Evolutionary conservation across 2,888 invertebrate genomes (phyloP), one percentile per base, ranked within the genome.

Genomic region (Temnothorax ravouxi): DNA sequence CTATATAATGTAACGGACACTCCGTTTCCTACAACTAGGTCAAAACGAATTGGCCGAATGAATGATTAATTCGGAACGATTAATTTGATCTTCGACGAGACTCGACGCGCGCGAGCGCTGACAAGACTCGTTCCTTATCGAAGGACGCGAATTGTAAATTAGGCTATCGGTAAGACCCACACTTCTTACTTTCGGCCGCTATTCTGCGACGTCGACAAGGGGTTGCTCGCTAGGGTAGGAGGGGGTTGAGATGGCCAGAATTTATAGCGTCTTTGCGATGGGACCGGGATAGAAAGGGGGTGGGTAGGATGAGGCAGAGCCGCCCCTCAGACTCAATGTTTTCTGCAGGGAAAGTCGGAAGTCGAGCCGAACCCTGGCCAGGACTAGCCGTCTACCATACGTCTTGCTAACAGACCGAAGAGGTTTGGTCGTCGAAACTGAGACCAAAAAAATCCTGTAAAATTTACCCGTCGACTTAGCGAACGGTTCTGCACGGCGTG

Each of bases 271-370:
- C 94, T 93, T 93, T 92, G 91, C 89, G 91, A 89, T 87, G 84
- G 88, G 88, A 59, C 34, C 86, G 90, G 90, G 87, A 88, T 75
- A 62, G 75, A 75, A 88, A 41, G 15, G n/a, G 25, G 61, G 59
- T 5, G 41, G 80, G 41, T 86, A 83, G 90, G 88, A 88, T 84
- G 88, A 88, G 88, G 82, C 86, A 83, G 86, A 67, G 91, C 92
- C 90, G 91, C 93, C 94, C 93, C 94, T 93, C 92, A 93, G 94
- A 94, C 94, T 95, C 95, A 94, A 95, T 95, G 95, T 95, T 95
- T 95, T 95, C 95, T 93, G 93, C 93, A 92, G 93, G 93, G 93
- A 94, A 94, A 95, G 94, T 94, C 95, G 94, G 93, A 95, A 95
- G 95, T 95, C 94, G 93, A 93, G 92, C 93, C 92, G 92, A 94